These are phyloP conservation scores for Drosophila watanabei DNA, from an alignment of 1,140 invertebrate genomes.

Conservation along the genomic window DNA sequence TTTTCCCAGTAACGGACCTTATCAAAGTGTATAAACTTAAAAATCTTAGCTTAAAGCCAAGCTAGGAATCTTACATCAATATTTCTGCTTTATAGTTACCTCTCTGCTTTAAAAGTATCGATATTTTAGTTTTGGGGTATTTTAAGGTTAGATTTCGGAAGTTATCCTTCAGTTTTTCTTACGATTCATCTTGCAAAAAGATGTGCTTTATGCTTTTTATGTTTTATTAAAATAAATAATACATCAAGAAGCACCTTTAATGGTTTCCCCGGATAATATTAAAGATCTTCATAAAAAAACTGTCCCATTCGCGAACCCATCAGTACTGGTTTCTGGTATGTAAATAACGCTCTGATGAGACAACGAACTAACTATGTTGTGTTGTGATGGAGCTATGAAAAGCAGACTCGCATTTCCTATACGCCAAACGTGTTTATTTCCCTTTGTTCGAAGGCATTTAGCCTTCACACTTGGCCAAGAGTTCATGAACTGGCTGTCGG, in stretches of 20 bases:
- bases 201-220: background rate
- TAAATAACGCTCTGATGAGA: constrained; percentile 14
- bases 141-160: background rate
- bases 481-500: constrained; percentile 66
- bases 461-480: constrained; percentile 80
- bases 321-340: constrained; percentile 7
- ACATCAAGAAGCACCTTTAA: background rate
- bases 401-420: constrained; percentile 33
- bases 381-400: constrained; percentile 27
- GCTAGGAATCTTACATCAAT: background rate
- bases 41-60: background rate
- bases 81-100: background rate
- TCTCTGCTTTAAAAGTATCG: no score
- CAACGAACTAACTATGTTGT: constrained; percentile 18
- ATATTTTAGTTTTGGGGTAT: background rate
- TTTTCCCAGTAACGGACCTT: background rate
- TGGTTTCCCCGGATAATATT: background rate
- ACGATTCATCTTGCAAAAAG: no score
- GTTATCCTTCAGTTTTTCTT: background rate
- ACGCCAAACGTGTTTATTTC: constrained; percentile 47
- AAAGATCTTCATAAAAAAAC: background rate
- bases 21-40: background rate
- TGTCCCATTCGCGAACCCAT: background rate
- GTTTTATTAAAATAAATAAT: no score
- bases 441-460: constrained; percentile 53